phyloP scores from a whole-genome alignment of 2,888 invertebrate species.

The Heliothis peltigera region DNA sequence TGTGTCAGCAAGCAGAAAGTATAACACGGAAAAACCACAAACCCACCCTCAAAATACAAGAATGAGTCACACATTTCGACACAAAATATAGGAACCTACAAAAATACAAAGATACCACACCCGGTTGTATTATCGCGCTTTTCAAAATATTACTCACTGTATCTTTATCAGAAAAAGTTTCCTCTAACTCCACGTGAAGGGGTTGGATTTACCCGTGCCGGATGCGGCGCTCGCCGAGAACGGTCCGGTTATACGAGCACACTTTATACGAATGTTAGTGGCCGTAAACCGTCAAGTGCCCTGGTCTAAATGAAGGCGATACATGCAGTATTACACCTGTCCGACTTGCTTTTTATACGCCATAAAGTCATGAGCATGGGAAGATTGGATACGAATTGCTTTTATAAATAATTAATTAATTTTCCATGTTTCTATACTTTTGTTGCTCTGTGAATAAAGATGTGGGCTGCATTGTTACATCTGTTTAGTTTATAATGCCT shows the following conservation, averaged over 20 bases:
- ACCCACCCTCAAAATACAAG: too few species aligned
- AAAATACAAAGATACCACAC: neutral
- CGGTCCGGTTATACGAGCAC: conserved; percentile 57
- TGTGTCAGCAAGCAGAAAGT: too few species aligned
- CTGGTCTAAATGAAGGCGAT: conserved; percentile 56
- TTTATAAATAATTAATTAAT: conserved; percentile 2
- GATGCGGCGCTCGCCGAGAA: conserved; percentile 39
- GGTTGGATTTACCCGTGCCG: conserved; percentile 52
- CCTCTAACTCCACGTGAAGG: conserved; percentile 43
- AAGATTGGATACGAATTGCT: conserved; percentile 47
- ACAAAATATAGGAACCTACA: too few species aligned
- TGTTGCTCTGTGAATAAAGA: too few species aligned
- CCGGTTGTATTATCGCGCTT: neutral
- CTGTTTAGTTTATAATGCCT: too few species aligned
- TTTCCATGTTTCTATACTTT: too few species aligned
- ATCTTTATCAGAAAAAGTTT: conserved; percentile 57
- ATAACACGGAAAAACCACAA: too few species aligned
- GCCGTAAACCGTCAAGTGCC: conserved; percentile 62
- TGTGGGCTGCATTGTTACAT: too few species aligned
- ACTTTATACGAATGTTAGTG: conserved; percentile 61
- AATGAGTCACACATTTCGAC: too few species aligned
- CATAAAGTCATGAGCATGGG: conserved; percentile 47
- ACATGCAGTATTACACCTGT: conserved; percentile 59
- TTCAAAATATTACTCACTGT: conserved; percentile 15
- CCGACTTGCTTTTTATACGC: conserved; percentile 51